Base-by-base conservation (phyloP, 2,888 invertebrate species). In the Choreutis nemorana region DNA sequence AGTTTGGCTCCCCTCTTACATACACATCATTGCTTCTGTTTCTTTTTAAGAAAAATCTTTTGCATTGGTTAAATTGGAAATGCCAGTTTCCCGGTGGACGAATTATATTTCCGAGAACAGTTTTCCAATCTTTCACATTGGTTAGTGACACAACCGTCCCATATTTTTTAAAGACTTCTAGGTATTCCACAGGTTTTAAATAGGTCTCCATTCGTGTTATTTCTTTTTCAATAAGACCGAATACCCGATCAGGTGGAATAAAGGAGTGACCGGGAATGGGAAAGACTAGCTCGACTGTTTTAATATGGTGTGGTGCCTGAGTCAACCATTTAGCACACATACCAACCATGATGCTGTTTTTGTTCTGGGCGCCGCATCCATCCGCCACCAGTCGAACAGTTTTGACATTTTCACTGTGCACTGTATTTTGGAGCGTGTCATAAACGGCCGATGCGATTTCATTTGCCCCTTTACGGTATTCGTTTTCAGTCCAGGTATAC, bases 271-370 rank as follows among this genome's bases (percentile, higher is more conserved):
- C 44, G 14, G 38, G 36, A 4, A 44, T 28, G 10, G 43, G 44
- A 24, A 42, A 42, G 22, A 45, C 26, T 9, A 46, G 32, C 29
- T 42, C 42, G 1, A 44, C 30, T 5, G 7, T 33, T 31, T 39
- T 35, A 23, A 41, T 31, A 3, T 14, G 21, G 11, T 27, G 23
- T 8, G 36, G 36, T 23, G 36, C 38, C 15, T 36, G 29, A 15
- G 35, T 44, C 34, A 34, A 32, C 21, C 25, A 44, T 33, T 28
- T 38, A 27, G 23, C 36, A 33, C 42, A 50, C 54, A 54, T 54
- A 43, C 18, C 51, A 43, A 42, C 14, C 8, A 41, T 24, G 20
- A 30, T 27, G 6, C 28, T 23, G 30, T 44, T 45, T 36, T 45
- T 44, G 29, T 45, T 44, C 26, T 44, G 43, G 20, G 36, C 38